Base-by-base conservation (phyloP, 2,888 invertebrate species). In the Polia nebulosa region DNA sequence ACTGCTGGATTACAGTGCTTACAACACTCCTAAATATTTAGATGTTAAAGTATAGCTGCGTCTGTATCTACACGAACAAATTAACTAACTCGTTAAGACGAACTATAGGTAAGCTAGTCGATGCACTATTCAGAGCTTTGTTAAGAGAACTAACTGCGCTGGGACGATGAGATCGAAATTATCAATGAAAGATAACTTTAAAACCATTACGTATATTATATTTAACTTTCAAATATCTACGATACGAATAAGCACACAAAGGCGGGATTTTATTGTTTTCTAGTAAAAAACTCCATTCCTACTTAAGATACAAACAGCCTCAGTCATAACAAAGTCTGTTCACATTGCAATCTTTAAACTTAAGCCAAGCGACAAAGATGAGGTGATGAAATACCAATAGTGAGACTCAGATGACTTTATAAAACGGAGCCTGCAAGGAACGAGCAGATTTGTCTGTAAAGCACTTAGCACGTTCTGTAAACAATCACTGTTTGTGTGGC, bases 371-470 rank as follows among this genome's bases (percentile, higher is more conserved):
- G 7, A 36, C 52, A 32, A 20, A 13, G 5, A 41, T 39, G 25
- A 27, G 34, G 13, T 34, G n/a, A 55, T 39, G 44, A 5, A 51
- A 29, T 32, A 57, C 20, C 49, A 20, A 55, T 55, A 45, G 9
- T 6, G 8, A 22, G n/a, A 36, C 17, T 22, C 8, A n/a, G 20
- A 53, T 45, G 44, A 41, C 20, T 41, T 41, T 15, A 27, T 56
- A 20, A 52, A 17, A 41, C 22, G 25, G 39, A 57, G 29, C 9
- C 25, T 11, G 20, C 11, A 36, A 25, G 34, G 0, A 47, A 29
- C 52, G 45, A 47, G 45, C 36, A 44, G 27, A 44, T 65, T 73
- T 55, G 8, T 49, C 36, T 41, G 55, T 36, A 45, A 25, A 41
- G 8, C 25, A 55, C 11, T 13, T 32, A n/a, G 41, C 11, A 25